phyloP scores from a whole-genome alignment of 2,888 invertebrate genomes.

The Chrysomela aeneicollis region DNA sequence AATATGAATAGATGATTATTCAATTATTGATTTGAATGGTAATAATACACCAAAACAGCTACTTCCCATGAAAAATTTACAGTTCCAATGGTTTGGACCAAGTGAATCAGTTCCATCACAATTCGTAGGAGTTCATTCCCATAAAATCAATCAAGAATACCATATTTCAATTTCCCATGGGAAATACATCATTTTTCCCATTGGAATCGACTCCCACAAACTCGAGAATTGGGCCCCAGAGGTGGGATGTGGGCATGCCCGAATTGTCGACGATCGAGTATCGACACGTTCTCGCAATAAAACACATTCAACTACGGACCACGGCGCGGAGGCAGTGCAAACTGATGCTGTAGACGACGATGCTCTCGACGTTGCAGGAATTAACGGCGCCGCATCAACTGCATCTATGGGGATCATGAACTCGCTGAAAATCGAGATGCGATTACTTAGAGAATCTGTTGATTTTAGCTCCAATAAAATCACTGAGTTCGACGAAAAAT shows the following conservation, averaged over 20 bases:
- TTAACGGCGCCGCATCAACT: background rate
- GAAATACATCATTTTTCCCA: background rate
- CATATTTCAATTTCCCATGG: too few species aligned
- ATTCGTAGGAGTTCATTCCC: too few species aligned
- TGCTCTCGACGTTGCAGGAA: background rate
- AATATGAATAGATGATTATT: too few species aligned
- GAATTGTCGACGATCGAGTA: constrained; percentile 6
- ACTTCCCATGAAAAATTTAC: background rate
- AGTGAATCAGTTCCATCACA: background rate
- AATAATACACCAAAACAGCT: background rate
- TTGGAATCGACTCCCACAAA: background rate
- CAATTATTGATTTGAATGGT: too few species aligned
- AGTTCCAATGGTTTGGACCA: background rate
- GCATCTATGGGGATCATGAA: background rate
- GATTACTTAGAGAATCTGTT: constrained; percentile 18
- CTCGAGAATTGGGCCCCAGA: background rate
- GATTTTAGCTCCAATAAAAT: constrained; percentile 19
- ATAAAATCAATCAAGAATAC: too few species aligned
- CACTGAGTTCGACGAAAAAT: constrained; percentile 14
- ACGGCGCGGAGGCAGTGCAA: background rate
- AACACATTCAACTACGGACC: background rate
- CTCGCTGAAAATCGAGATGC: background rate
- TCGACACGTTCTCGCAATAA: constrained; percentile 5
- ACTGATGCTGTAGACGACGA: background rate
- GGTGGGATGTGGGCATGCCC: constrained; percentile 2